Evolutionary conservation across 2,888 invertebrate species (phyloP).

Genomic region (Aleiodes alternator): DNA sequence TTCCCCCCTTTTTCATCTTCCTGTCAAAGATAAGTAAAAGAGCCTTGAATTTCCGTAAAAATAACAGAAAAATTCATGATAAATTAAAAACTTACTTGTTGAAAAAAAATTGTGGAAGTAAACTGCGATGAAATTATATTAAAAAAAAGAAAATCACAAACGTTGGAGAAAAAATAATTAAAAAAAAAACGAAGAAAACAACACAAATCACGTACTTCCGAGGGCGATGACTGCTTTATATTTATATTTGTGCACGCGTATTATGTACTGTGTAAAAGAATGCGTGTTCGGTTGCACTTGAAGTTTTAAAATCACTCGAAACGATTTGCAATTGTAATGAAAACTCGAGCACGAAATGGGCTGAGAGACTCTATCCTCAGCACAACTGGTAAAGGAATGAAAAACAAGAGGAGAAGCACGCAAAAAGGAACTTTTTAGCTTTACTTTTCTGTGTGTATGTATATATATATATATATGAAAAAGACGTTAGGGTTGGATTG

Average conservation of each 20-base stretch:
- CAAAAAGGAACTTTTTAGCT: too few species aligned
- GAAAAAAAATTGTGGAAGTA: background rate
- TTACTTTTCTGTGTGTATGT: background rate
- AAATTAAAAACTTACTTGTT: too few species aligned
- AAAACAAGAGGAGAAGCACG: too few species aligned
- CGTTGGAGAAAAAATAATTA: background rate
- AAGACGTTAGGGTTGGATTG: too few species aligned
- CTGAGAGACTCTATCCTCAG: too few species aligned
- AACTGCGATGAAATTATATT: background rate
- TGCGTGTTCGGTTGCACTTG: too few species aligned
- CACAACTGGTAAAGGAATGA: too few species aligned
- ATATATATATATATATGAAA: background rate
- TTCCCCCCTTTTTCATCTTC: background rate
- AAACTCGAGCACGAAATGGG: background rate
- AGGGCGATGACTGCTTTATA: conserved; percentile 38
- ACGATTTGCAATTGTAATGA: conserved; percentile 59
- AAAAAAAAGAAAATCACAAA: background rate
- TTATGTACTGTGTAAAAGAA: conserved; percentile 36
- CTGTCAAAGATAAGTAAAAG: background rate
- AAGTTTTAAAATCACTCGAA: conserved; percentile 49
- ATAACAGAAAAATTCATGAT: too few species aligned
- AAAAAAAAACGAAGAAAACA: background rate
- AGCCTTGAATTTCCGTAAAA: background rate
- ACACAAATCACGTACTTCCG: conserved; percentile 4
- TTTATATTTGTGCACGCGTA: conserved; percentile 53